phyloP scores from a whole-genome alignment of 2,888 invertebrate species.

The Drosophila borborema region DNA sequence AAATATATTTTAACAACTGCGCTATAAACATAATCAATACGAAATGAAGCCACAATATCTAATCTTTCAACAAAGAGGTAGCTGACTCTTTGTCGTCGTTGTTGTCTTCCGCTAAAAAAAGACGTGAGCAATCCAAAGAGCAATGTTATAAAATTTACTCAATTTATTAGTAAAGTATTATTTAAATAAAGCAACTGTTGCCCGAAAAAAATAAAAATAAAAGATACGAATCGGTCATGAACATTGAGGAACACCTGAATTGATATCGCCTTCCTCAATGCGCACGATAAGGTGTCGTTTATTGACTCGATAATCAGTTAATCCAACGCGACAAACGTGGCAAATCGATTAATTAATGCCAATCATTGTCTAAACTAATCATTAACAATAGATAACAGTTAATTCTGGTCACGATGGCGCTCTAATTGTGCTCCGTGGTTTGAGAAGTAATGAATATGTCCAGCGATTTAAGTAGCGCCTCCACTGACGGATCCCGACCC shows the following conservation, averaged over 20 bases:
- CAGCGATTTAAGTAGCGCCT: slow-evolving; percentile 89
- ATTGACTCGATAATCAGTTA: slow-evolving; percentile 31
- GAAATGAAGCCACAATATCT: slow-evolving; percentile 31
- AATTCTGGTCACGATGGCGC: slow-evolving; percentile 15
- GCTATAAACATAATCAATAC: slow-evolving; percentile 1
- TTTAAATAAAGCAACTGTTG: slow-evolving; percentile 56
- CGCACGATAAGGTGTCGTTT: slow-evolving; percentile 26
- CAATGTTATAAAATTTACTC: slow-evolving; percentile 45
- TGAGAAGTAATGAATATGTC: slow-evolving; percentile 78
- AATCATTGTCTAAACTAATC: slow-evolving; percentile 28
- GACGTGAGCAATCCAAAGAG: slow-evolving; percentile 16
- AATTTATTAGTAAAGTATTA: slow-evolving; percentile 46
- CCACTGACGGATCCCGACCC: slow-evolving; percentile 95
- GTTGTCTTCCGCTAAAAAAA: slow-evolving; percentile 12
- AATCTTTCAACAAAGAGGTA: slow-evolving; percentile 27
- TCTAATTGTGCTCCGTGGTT: slow-evolving; percentile 73
- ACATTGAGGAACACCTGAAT: not conserved
- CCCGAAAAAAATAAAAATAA: not conserved
- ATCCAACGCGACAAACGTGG: slow-evolving; percentile 29
- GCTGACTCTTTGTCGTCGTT: slow-evolving; percentile 2
- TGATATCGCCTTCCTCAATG: slow-evolving; percentile 16
- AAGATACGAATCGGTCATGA: slow-evolving; percentile 6
- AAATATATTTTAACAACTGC: slow-evolving; percentile 88
- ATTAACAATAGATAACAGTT: slow-evolving; percentile 47
- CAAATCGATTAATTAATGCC: slow-evolving; percentile 34